Percentiles rank a stretch among this genome's conserved stretches.
Conservation (phyloP, 1,140 invertebrate species). For the Ditylenchus dipsaci region DNA sequence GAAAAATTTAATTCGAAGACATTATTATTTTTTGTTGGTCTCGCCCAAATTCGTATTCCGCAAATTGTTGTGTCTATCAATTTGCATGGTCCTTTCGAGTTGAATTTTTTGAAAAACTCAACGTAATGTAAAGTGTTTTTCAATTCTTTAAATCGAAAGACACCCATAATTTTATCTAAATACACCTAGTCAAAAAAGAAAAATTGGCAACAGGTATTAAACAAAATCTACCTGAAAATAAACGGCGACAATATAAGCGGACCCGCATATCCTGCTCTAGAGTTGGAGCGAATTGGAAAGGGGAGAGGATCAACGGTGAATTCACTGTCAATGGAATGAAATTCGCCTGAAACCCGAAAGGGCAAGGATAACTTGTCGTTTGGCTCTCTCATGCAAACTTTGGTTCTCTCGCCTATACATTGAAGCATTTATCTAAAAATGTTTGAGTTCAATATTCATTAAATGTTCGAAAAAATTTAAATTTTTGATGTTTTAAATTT, state of each 20-base stretch:
- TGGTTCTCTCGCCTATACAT: not conserved
- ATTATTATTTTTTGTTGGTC: too few relatives aligned
- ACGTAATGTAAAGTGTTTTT: too few relatives aligned
- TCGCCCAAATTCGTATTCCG: too few relatives aligned
- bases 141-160: too few relatives aligned
- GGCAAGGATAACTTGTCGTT: not conserved
- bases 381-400: not conserved
- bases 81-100: too few relatives aligned
- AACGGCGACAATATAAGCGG: slow-evolving; percentile 16
- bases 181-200: not conserved
- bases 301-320: not conserved
- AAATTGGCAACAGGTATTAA: not conserved
- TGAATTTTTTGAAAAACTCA: too few relatives aligned
- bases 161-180: too few relatives aligned
- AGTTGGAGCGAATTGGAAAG: not conserved
- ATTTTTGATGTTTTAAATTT: too few relatives aligned
- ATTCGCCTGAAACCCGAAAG: not conserved
- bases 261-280: not conserved
- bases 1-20: too few relatives aligned
- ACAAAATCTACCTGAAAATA: slow-evolving; percentile 7
- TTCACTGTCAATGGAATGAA: not conserved
- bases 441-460: not conserved
- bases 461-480: too few relatives aligned
- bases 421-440: not conserved
- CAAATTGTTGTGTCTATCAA: too few relatives aligned